Percentiles rank a stretch among this genome's conserved stretches.
These are phyloP conservation scores for Nyleta sp. DNA, from an alignment of 2,888 invertebrate species.

Conservation along the genomic window DNA sequence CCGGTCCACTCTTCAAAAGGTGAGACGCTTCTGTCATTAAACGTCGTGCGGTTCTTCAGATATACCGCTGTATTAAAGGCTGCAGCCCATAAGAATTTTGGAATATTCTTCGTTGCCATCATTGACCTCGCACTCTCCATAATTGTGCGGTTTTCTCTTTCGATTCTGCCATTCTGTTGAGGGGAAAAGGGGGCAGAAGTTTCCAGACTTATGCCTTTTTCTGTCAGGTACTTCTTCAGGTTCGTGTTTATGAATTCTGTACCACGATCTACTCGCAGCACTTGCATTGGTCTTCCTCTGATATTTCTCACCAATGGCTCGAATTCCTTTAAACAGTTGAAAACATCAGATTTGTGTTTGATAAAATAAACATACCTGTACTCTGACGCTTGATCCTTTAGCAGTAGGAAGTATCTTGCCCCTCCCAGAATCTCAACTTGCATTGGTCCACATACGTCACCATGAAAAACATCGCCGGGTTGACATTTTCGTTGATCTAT, in stretches of 20 bases:
- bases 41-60: neutral
- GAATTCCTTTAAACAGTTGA: constrained; percentile 63
- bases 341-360: constrained; percentile 64
- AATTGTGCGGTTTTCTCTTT: constrained; percentile 43
- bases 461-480: constrained; percentile 49
- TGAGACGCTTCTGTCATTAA: neutral
- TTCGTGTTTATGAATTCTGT: constrained; percentile 21
- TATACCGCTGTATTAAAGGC: constrained; percentile 59
- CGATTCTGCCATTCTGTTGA: constrained; percentile 59
- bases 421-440: constrained; percentile 55
- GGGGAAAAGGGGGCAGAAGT: constrained; percentile 53
- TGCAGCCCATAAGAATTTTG: constrained; percentile 61
- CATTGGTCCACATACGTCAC: constrained; percentile 46
- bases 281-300: constrained; percentile 47
- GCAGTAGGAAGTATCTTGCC: constrained; percentile 43
- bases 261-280: constrained; percentile 21
- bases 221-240: constrained; percentile 19
- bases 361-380: constrained; percentile 65
- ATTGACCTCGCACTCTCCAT: constrained; percentile 35
- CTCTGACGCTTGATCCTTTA: constrained; percentile 43
- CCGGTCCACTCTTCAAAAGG: constrained; percentile 48
- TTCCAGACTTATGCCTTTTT: constrained; percentile 51
- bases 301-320: constrained; percentile 48
- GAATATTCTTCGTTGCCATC: constrained; percentile 34
- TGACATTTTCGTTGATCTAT: neutral